A percentile compares a stretch with the other conserved stretches of the same genome.
Evolutionary conservation across 2,888 invertebrate genomes (phyloP).

Genomic region (Scaptomyza parva): DNA sequence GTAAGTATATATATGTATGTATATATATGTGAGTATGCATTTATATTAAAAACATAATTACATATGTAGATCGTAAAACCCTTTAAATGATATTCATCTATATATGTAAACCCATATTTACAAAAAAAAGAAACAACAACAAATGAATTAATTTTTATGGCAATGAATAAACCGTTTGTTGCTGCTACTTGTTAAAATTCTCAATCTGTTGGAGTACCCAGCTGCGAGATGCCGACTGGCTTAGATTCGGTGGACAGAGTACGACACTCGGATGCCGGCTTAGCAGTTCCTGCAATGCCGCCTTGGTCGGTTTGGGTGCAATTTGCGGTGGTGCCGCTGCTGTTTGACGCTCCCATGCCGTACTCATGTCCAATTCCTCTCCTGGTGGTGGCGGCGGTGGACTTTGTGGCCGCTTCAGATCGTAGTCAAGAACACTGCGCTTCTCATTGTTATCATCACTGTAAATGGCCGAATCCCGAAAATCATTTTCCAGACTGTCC

Average conservation of each 20-base stretch:
- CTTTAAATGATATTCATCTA: slow-evolving; percentile 9
- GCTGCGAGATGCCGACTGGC: slow-evolving; percentile 81
- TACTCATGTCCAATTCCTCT: not conserved
- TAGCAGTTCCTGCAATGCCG: slow-evolving; percentile 43
- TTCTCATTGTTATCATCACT: slow-evolving; percentile 87
- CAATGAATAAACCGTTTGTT: slow-evolving; percentile 32
- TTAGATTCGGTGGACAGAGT: slow-evolving; percentile 77
- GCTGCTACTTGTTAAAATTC: slow-evolving; percentile 83
- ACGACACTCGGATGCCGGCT: slow-evolving; percentile 59
- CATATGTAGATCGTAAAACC: slow-evolving; percentile 28
- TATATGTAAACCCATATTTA: slow-evolving; percentile 13
- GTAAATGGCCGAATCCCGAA: slow-evolving; percentile 93
- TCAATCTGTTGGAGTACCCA: slow-evolving; percentile 85
- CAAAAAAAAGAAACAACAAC: slow-evolving; percentile 35
- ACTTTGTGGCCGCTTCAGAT: slow-evolving; percentile 68
- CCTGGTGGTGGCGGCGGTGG: slow-evolving; percentile 77
- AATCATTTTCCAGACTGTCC: slow-evolving; percentile 88
- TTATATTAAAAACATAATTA: slow-evolving; percentile 28
- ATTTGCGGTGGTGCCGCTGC: slow-evolving; percentile 59
- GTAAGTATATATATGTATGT: slow-evolving; percentile 25
- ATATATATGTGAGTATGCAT: slow-evolving; percentile 20
- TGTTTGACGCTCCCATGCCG: slow-evolving; percentile 23
- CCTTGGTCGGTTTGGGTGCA: slow-evolving; percentile 70
- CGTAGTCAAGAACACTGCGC: slow-evolving; percentile 64
- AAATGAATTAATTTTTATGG: slow-evolving; percentile 50